Conservation (phyloP, 2,888 invertebrate genomes). For the Crioceris asparagi region DNA sequence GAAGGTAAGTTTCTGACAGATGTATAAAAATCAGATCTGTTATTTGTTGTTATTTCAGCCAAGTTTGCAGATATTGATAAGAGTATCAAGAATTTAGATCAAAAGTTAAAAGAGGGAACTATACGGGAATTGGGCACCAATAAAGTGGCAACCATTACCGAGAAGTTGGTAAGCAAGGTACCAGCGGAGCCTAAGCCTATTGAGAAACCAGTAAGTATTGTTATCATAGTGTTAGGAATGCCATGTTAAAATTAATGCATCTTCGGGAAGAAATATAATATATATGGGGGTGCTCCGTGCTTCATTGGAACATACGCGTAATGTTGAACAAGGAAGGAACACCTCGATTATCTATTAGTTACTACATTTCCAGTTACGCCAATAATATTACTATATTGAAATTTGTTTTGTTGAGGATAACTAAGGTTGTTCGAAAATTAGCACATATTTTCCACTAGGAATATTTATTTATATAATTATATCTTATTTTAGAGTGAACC, state of each 20-base stretch:
- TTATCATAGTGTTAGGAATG: background rate
- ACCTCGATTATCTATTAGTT: no score
- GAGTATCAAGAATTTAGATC: conserved; percentile 58
- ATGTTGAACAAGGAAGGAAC: no score
- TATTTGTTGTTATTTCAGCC: conserved; percentile 29
- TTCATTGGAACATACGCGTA: no score
- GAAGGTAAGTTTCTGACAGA: conserved; percentile 31
- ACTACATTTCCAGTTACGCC: no score
- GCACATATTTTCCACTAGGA: no score
- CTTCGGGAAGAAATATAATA: background rate
- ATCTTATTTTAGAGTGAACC: no score
- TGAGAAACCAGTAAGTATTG: conserved; percentile 44
- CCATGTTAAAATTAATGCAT: background rate
- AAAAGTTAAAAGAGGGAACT: conserved; percentile 68
- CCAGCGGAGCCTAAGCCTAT: conserved; percentile 21
- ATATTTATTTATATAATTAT: no score
- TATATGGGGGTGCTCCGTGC: no score
- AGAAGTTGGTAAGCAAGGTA: conserved; percentile 50
- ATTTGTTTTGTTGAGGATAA: no score
- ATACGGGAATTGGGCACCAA: conserved; percentile 56
- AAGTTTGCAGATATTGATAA: conserved; percentile 65
- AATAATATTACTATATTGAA: no score
- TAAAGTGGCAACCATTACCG: conserved; percentile 82
- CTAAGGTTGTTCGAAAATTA: no score
- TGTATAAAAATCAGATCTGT: background rate